Evolutionary conservation across 2,797 vertebrate genomes (phyloP), one percentile per base, ranked within the genome.

Genomic region (Macropus fuliginosus): DNA sequence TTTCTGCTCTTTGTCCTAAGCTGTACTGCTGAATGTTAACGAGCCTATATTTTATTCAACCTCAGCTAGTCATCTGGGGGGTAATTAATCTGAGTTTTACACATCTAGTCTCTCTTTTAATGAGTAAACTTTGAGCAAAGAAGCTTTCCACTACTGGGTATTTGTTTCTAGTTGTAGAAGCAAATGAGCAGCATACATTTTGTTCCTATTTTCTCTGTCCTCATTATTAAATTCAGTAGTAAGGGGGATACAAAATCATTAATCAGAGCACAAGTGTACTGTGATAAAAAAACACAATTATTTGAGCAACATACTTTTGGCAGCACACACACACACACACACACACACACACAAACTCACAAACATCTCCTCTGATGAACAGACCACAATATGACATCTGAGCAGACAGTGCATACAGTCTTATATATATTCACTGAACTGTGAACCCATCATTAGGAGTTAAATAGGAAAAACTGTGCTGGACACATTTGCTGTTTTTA

Each of bases 41-140:
- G 95, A 95, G 40, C 13, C 46, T 93, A 81, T 95, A 94, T 95
- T 97, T 97, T 95, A 95, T 96, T 96, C 94, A 98, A 93, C 50
- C 50, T 93, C 52, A 96, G 57, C 46, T 91, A 97, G 94, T 96
- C 97, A 96, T 98, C 95, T 97, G 98, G 92, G 74, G 97, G 94
- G 27, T 98, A 98, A 98, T 98, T 98, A 98, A 96, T 98, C 96
- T 97, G 94, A 94, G 94, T 97, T 98, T 98, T 97, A 94, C 62
- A 93, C 14, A 94, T 57, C 56, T 56, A 96, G 81, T 55, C 97
- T 97, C 50, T 96, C 94, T 98, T 96, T 98, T 98, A 97, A 98
- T 93, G 95, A 97, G 91, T 97, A 89, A 96, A 97, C 97, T 98
- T 98, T 96, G 95, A 95, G 56, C 54, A 92, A 94, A 93, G 56